These are phyloP conservation scores for Psilopogon haemacephalus DNA, from an alignment of 2,113 vertebrate genomes.

Conservation along the genomic window DNA sequence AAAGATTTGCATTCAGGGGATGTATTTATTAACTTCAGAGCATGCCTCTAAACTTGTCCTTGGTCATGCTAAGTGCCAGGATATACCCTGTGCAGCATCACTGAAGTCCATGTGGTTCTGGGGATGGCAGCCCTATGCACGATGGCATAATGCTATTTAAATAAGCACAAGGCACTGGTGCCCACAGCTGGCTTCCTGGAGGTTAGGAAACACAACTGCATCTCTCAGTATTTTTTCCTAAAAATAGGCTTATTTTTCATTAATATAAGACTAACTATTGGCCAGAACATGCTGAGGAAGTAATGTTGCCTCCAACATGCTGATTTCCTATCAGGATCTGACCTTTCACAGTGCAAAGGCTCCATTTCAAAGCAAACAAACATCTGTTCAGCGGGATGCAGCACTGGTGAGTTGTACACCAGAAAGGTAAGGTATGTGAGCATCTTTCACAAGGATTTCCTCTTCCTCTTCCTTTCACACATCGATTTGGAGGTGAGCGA, in stretches of 20 bases:
- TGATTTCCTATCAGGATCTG: not conserved
- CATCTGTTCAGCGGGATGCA: not conserved
- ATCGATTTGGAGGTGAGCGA: not conserved
- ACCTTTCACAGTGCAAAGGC: not conserved
- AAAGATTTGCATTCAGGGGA: conserved; percentile 34
- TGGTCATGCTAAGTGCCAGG: not conserved
- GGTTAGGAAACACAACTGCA: not conserved
- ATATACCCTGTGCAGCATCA: not conserved
- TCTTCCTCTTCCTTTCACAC: not conserved
- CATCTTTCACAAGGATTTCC: not conserved
- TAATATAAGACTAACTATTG: not conserved
- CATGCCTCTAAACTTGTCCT: conserved; percentile 11
- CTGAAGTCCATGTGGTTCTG: not conserved
- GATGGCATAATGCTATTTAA: not conserved
- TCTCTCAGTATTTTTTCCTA: not conserved
- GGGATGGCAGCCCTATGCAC: not conserved
- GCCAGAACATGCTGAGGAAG: not conserved
- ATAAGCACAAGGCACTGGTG: not conserved
- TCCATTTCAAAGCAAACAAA: not conserved
- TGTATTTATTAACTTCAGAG: conserved; percentile 54
- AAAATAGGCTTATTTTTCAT: not conserved
- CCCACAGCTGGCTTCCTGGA: not conserved
- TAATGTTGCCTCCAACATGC: not conserved
- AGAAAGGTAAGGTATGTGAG: not conserved
- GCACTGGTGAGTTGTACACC: not conserved